Evolutionary conservation across 2,888 invertebrate species (phyloP).

Genomic region (Scaptomyza flava): DNA sequence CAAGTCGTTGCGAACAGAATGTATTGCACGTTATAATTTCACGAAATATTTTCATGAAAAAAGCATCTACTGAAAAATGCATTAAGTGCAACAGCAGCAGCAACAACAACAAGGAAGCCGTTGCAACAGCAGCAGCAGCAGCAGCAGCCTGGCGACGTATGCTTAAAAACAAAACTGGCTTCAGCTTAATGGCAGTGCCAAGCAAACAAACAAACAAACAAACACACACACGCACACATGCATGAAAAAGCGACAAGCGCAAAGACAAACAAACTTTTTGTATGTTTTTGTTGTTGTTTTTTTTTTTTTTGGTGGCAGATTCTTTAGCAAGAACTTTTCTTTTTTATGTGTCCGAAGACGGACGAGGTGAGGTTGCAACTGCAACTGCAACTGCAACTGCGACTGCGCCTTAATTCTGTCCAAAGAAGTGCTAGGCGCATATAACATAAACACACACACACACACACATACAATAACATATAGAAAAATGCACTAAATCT

Average conservation of each 20-base stretch:
- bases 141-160: constrained; percentile 43
- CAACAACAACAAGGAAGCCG: constrained; percentile 27
- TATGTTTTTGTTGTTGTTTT: constrained; percentile 17
- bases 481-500: constrained; percentile 75
- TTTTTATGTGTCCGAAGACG: constrained; percentile 49
- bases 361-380: constrained; percentile 29
- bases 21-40: constrained; percentile 73
- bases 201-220: constrained; percentile 67
- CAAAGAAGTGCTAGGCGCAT: constrained; percentile 37
- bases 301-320: constrained; percentile 60
- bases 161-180: constrained; percentile 72
- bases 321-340: constrained; percentile 60
- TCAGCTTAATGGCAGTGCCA: constrained; percentile 76
- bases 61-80: constrained; percentile 81
- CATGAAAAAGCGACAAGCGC: constrained; percentile 50
- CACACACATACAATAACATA: constrained; percentile 29
- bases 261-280: constrained; percentile 52
- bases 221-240: constrained; percentile 24
- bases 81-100: constrained; percentile 75
- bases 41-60: constrained; percentile 77
- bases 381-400: constrained; percentile 56
- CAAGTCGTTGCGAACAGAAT: constrained; percentile 51
- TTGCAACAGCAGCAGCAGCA: constrained; percentile 10
- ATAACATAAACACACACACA: constrained; percentile 31
- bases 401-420: constrained; percentile 79